Conservation (phyloP, 2,888 invertebrate species). For the Eubasilissa splendida region DNA sequence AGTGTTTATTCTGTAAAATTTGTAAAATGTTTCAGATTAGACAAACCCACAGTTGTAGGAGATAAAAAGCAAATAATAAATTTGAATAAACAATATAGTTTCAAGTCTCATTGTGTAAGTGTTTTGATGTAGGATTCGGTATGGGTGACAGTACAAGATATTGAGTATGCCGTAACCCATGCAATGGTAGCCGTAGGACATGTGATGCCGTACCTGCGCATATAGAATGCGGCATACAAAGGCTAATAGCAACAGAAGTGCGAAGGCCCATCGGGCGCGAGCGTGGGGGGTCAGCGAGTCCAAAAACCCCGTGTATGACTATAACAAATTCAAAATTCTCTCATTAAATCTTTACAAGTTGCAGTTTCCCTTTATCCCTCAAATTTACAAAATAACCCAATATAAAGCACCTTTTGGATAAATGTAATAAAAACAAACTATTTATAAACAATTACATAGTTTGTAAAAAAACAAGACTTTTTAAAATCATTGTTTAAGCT, state of each 20-base stretch:
- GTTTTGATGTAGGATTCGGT: too few relatives aligned
- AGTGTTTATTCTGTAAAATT: too few relatives aligned
- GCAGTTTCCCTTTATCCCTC: not conserved
- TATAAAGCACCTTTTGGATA: too few relatives aligned
- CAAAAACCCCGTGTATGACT: constrained; percentile 70
- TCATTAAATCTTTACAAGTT: constrained; percentile 24
- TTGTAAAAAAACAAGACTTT: too few relatives aligned
- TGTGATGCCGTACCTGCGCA: constrained; percentile 64
- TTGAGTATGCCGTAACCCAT: constrained; percentile 58
- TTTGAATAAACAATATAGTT: not conserved
- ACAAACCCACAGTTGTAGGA: too few relatives aligned
- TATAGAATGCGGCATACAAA: constrained; percentile 67
- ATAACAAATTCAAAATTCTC: constrained; percentile 61
- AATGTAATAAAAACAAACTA: too few relatives aligned
- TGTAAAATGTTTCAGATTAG: too few relatives aligned
- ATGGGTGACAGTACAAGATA: not conserved
- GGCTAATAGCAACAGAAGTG: constrained; percentile 64
- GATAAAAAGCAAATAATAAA: not conserved
- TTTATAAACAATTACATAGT: too few relatives aligned
- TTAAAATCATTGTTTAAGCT: too few relatives aligned
- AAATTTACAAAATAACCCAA: too few relatives aligned
- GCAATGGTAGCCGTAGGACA: constrained; percentile 50
- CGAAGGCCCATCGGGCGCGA: constrained; percentile 65
- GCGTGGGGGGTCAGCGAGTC: constrained; percentile 69
- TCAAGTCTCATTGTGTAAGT: not conserved